Conservation (phyloP, 1,140 invertebrate species). For the Pseudomyrmex sp. region DNA sequence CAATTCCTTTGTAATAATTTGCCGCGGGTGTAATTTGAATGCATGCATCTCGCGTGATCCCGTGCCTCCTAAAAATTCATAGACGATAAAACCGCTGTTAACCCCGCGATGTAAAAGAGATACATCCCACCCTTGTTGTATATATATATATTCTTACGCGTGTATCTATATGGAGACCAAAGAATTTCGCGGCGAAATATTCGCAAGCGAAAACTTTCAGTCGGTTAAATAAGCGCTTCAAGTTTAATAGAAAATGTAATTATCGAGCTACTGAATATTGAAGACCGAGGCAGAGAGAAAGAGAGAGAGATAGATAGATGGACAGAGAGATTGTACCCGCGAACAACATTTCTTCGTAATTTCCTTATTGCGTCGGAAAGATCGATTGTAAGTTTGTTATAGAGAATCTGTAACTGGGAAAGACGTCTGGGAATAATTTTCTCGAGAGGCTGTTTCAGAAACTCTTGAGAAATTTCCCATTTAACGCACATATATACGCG, state of each 20-base stretch:
- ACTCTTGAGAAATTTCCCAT: too few species aligned
- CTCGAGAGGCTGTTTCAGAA: too few species aligned
- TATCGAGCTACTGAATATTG: background rate
- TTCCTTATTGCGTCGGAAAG: too few species aligned
- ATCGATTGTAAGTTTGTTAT: too few species aligned
- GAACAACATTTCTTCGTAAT: too few species aligned
- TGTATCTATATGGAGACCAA: background rate
- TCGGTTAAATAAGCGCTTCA: slow-evolving; percentile 5
- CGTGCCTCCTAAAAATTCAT: slow-evolving; percentile 16
- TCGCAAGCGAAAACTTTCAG: background rate
- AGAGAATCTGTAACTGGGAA: too few species aligned
- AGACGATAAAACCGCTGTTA: background rate
- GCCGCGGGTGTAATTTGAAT: background rate
- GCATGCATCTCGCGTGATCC: background rate
- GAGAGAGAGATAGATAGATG: too few species aligned
- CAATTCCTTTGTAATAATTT: background rate
- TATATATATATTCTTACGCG: too few species aligned
- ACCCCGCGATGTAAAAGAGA: background rate
- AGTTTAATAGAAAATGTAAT: background rate
- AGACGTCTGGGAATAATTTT: too few species aligned
- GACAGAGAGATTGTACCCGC: too few species aligned
- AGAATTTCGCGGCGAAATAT: background rate
- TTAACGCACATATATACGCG: too few species aligned
- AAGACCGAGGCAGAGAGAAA: background rate
- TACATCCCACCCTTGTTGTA: background rate